These are phyloP conservation scores for Pogonocherus hispidulus DNA, from an alignment of 2,888 invertebrate genomes.

Conservation along the genomic window DNA sequence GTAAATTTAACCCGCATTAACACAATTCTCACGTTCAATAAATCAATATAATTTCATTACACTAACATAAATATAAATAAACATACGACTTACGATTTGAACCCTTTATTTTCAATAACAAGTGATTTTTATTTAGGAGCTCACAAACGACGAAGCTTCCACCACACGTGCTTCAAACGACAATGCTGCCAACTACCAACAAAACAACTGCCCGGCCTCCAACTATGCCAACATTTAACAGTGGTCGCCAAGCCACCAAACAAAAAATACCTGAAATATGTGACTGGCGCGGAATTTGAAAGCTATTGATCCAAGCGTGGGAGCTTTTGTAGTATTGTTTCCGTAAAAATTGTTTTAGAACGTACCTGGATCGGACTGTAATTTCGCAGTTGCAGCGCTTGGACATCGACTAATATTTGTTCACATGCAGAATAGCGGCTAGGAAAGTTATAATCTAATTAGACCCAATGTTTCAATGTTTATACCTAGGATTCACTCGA, in stretches of 20 bases:
- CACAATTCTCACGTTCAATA: neutral
- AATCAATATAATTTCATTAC: neutral
- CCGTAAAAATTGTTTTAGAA: conserved; percentile 8
- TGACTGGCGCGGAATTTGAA: conserved; percentile 30
- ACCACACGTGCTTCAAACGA: conserved; percentile 64
- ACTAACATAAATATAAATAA: neutral
- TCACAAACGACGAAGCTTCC: conserved; percentile 55
- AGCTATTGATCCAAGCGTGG: conserved; percentile 23
- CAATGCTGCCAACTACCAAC: conserved; percentile 60
- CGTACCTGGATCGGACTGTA: conserved; percentile 26
- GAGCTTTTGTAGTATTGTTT: neutral
- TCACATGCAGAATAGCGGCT: conserved; percentile 7
- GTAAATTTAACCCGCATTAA: neutral
- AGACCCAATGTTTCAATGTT: conserved; percentile 9
- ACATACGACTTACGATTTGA: conserved; percentile 22
- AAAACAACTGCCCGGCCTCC: conserved; percentile 13
- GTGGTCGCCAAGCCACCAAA: conserved; percentile 5
- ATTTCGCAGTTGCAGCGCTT: conserved; percentile 15
- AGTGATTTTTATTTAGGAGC: conserved; percentile 28
- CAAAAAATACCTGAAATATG: conserved; percentile 9
- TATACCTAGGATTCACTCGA: conserved; percentile 23
- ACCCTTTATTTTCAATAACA: conserved; percentile 17
- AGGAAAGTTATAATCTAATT: conserved; percentile 31
- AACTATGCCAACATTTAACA: neutral
- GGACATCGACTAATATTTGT: conserved; percentile 22